These are phyloP conservation scores for Dromiciops gliroides DNA, from an alignment of 2,113 vertebrate species.

Conservation along the genomic window DNA sequence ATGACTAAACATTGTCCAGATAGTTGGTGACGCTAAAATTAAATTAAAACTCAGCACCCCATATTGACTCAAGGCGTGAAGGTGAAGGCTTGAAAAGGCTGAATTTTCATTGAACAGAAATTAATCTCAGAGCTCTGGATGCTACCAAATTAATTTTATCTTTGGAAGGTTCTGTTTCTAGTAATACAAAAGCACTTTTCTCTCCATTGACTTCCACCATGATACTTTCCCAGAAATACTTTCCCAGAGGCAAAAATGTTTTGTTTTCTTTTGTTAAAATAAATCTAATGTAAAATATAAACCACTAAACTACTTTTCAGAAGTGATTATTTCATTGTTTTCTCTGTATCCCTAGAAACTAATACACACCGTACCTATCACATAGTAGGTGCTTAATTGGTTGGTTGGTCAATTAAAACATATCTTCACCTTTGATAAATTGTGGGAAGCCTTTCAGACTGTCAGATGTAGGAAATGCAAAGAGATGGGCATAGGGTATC, in stretches of 20 bases:
- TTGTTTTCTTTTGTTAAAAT: not conserved
- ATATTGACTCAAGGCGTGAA: not conserved
- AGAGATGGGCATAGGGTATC: no score
- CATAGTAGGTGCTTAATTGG: no score
- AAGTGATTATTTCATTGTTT: no score
- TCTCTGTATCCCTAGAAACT: no score
- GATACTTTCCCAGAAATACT: not conserved
- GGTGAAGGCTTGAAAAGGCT: not conserved
- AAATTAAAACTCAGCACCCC: slow-evolving; percentile 39
- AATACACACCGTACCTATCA: no score
- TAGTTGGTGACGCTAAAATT: slow-evolving; percentile 56
- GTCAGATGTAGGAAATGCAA: no score
- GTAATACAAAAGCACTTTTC: not conserved
- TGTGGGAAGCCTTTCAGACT: no score
- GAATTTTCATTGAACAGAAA: not conserved
- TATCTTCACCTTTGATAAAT: no score
- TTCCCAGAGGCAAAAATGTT: not conserved
- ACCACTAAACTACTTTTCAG: no score
- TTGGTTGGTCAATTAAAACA: no score
- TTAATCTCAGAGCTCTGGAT: not conserved
- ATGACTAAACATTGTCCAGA: slow-evolving; percentile 54
- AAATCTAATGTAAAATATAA: not conserved
- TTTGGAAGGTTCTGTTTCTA: not conserved
- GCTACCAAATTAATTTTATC: not conserved
- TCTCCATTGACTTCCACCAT: not conserved